These are phyloP conservation scores for Coreius guichenoti DNA, from an alignment of 2,797 vertebrate genomes.

Conservation along the genomic window DNA sequence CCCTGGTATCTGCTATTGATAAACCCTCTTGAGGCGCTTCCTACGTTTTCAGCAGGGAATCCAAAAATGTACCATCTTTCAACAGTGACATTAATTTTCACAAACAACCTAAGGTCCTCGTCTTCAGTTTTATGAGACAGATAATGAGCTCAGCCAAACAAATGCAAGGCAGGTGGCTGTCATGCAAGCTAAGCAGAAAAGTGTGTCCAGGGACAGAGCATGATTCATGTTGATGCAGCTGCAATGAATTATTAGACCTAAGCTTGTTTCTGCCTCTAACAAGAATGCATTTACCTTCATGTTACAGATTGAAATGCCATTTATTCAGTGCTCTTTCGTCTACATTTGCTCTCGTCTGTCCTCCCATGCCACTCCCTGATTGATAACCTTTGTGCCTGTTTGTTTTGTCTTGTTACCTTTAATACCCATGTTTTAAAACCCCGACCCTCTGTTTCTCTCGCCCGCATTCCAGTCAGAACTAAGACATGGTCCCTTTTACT, in stretches of 20 bases:
- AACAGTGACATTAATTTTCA: not conserved
- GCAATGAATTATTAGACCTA: constrained; percentile 5
- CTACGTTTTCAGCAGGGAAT: not conserved
- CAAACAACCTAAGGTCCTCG: not conserved
- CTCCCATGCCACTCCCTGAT: constrained; percentile 13
- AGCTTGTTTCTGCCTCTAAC: not conserved
- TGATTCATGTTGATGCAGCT: constrained; percentile 6
- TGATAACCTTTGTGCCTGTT: constrained; percentile 53
- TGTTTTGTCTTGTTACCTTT: constrained; percentile 68
- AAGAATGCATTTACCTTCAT: constrained; percentile 2
- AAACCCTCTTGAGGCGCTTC: not conserved
- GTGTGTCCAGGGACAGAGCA: constrained; percentile 4
- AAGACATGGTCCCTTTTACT: constrained; percentile 99
- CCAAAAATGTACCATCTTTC: not conserved
- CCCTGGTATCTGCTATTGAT: not conserved
- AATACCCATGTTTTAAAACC: constrained; percentile 86
- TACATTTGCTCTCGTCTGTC: constrained; percentile 16
- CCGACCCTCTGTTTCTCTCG: constrained; percentile 90
- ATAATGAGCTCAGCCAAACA: constrained; percentile 15
- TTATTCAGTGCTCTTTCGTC: constrained; percentile 1
- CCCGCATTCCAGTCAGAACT: constrained; percentile 99
- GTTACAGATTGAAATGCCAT: not conserved
- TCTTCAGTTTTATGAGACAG: not conserved
- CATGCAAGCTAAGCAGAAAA: constrained; percentile 22
- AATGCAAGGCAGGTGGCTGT: constrained; percentile 8